Evolutionary conservation across 1,140 invertebrate species (phyloP).

Genomic region (Rhysida immarginata): DNA sequence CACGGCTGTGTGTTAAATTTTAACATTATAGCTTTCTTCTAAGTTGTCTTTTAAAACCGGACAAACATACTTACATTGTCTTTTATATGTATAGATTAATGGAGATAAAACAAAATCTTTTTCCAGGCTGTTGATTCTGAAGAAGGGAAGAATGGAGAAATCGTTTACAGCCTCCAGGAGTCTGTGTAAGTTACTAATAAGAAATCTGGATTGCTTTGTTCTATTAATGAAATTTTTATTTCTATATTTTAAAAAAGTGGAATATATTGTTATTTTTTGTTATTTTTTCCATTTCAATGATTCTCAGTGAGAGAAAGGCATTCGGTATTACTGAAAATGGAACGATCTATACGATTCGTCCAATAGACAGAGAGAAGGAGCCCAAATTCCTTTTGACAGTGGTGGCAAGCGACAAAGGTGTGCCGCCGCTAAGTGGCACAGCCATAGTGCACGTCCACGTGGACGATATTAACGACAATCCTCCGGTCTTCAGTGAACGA

Average conservation of each 20-base stretch:
- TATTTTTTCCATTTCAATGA: background rate
- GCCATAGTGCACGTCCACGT: conserved; percentile 48
- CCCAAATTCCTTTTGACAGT: conserved; percentile 30
- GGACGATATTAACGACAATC: conserved; percentile 36
- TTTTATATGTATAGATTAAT: too few relatives aligned
- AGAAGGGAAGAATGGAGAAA: conserved; percentile 56
- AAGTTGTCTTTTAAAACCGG: too few relatives aligned
- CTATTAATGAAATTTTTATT: background rate
- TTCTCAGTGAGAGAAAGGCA: background rate
- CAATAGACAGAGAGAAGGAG: conserved; percentile 22
- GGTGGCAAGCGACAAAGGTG: conserved; percentile 31
- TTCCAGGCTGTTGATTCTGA: conserved; percentile 55
- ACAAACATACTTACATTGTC: too few relatives aligned
- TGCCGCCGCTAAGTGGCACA: conserved; percentile 22
- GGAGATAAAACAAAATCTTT: too few relatives aligned
- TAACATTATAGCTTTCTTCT: too few relatives aligned
- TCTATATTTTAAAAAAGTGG: background rate
- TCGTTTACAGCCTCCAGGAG: conserved; percentile 53
- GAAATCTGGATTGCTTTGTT: background rate
- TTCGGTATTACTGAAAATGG: conserved; percentile 1
- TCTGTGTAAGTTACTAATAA: conserved; percentile 21
- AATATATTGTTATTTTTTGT: background rate
- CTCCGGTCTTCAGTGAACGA: conserved; percentile 19
- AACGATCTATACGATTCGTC: conserved; percentile 24
- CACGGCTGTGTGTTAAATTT: too few relatives aligned